These are phyloP conservation scores for Azorinus chamasolen DNA, from an alignment of 2,888 invertebrate species.

Conservation along the genomic window DNA sequence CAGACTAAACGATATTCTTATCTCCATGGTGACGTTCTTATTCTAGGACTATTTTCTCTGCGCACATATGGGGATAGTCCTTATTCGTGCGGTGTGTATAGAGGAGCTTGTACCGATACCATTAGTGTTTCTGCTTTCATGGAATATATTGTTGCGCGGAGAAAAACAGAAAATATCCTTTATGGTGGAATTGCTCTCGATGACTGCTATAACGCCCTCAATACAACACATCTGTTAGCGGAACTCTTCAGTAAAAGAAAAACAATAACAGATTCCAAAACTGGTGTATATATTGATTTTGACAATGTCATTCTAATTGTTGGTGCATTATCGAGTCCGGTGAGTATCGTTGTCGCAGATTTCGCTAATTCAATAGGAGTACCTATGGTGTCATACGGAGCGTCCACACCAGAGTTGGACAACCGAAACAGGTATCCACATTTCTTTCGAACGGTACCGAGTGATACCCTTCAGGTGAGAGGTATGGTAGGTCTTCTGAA, in stretches of 20 bases:
- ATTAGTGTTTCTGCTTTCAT: constrained; percentile 72
- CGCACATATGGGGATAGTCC: constrained; percentile 51
- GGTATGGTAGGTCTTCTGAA: constrained; percentile 70
- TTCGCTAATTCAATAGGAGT: constrained; percentile 62
- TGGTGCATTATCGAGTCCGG: constrained; percentile 87
- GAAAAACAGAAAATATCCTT: constrained; percentile 25
- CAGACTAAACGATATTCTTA: constrained; percentile 61
- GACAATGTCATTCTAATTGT: constrained; percentile 86
- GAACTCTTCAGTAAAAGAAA: constrained; percentile 62
- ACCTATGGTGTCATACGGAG: constrained; percentile 74
- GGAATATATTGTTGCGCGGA: constrained; percentile 48
- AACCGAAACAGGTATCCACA: constrained; percentile 70
- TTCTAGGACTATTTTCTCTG: constrained; percentile 72
- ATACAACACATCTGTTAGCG: constrained; percentile 57
- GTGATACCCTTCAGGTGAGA: constrained; percentile 71
- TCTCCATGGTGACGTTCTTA: constrained; percentile 66
- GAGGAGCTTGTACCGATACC: constrained; percentile 60
- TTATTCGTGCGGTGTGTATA: constrained; percentile 60
- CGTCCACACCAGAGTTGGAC: constrained; percentile 72
- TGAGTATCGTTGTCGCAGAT: constrained; percentile 68
- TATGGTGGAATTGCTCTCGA: constrained; percentile 74
- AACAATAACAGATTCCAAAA: constrained; percentile 45
- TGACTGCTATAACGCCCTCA: constrained; percentile 73
- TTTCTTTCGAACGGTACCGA: constrained; percentile 76
- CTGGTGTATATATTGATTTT: constrained; percentile 54